Evolutionary conservation across 2,113 vertebrate genomes (phyloP), one percentile per base, ranked within the genome.

Genomic region (Syrmaticus mikado): DNA sequence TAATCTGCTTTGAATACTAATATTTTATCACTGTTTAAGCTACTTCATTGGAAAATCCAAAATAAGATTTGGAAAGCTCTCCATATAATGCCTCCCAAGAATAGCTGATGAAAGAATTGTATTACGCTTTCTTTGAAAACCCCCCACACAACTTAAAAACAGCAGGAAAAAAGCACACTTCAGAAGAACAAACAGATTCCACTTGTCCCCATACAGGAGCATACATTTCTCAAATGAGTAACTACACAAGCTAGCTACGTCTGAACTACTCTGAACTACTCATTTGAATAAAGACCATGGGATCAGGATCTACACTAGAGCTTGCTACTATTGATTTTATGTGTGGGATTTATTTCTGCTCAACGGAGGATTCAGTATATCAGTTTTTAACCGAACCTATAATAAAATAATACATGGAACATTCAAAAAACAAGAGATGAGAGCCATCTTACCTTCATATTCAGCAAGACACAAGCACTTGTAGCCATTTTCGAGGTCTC

Each of bases 401-500:
- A 5, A 32, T 8, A 28, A 89, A 53, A 70, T 85, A 87, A 13
- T 4, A 25, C 36, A 65, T 1, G 65, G 32, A 66, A 38, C 15
- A 36, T 4, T 60, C 4, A 24, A 15, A 40, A 40, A 16, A 4
- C 21, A 17, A 13, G 32, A 57, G 38, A 16, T 27, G 60, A 15
- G 60, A 5, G 2, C 6, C 58, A 17, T 18, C 96, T 85, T 96
- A 99, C 99, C 99, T 98, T 99, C 98, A 62, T 99, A 99, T 57
- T 99, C 99, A 14, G 98, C 94, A 32, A 98, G 98, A 95, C 99
- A 99, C 80, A 98, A 94, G 61, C 99, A 99, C 93, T 99, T 98
- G 0, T 99, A 99, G 80, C 98, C 96, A 28, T 99, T 99, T 86
- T 99, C 96, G 0, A 99, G 98, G 91, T 99, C 99, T 94, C 97